These are phyloP conservation scores for Columba janthina DNA, from an alignment of 2,113 vertebrate species.

Conservation along the genomic window DNA sequence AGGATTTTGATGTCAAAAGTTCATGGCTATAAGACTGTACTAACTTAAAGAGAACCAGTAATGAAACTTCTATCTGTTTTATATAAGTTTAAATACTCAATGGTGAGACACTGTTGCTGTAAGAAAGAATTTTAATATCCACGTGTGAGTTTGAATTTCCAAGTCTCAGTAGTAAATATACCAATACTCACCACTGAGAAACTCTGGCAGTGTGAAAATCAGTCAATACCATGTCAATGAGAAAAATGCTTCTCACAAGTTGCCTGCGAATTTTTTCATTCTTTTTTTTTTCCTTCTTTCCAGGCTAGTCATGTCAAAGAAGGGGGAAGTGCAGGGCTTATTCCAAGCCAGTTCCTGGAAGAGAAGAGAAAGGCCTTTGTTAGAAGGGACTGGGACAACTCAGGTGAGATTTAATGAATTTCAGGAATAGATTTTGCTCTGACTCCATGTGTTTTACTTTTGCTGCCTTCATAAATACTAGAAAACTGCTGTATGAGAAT, in stretches of 20 bases:
- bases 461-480: background rate
- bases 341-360: slow-evolving; percentile 97
- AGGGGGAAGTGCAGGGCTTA: slow-evolving; percentile 91
- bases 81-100: background rate
- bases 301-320: slow-evolving; percentile 90
- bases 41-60: background rate
- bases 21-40: background rate
- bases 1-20: background rate
- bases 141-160: background rate
- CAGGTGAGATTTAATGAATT: slow-evolving; percentile 71
- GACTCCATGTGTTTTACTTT: slow-evolving; percentile 10
- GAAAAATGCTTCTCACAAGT: background rate
- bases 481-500: background rate
- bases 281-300: background rate
- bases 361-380: slow-evolving; percentile 99
- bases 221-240: background rate
- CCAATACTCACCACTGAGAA: background rate
- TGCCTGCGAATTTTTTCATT: background rate
- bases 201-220: background rate
- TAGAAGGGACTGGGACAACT: slow-evolving; percentile 89
- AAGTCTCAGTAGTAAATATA: background rate
- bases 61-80: background rate
- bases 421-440: background rate
- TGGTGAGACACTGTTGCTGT: background rate
- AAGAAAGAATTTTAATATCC: background rate